Conservation (phyloP, 2,888 invertebrate genomes). For the Taphrorychus bicolor region DNA sequence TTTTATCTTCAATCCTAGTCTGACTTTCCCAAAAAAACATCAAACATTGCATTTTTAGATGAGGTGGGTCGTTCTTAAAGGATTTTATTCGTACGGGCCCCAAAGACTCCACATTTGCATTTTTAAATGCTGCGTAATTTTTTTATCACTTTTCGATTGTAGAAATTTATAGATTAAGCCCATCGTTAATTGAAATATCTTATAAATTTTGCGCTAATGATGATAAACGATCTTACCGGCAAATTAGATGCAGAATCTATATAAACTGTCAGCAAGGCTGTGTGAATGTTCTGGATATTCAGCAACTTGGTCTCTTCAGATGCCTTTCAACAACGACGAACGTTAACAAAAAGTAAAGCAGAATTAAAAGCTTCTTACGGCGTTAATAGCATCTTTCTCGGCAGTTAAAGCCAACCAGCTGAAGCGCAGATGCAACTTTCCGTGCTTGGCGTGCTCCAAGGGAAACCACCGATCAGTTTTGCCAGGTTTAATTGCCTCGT, state of each 20-base stretch:
- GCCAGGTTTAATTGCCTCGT: constrained; percentile 47
- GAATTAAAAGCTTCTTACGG: constrained; percentile 65
- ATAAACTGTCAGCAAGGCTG: constrained; percentile 81
- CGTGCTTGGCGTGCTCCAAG: constrained; percentile 91
- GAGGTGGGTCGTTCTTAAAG: no score
- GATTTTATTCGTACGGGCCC: no score
- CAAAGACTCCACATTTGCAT: no score
- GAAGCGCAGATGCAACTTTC: constrained; percentile 85
- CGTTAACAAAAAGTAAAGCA: background rate
- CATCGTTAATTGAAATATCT: no score
- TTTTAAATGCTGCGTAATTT: no score
- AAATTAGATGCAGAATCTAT: constrained; percentile 89
- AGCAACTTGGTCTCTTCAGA: constrained; percentile 73
- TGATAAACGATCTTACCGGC: constrained; percentile 69
- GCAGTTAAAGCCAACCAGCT: constrained; percentile 85
- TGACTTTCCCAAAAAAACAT: no score
- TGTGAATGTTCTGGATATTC: constrained; percentile 74
- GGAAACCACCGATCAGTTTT: constrained; percentile 64
- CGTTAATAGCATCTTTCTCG: constrained; percentile 71
- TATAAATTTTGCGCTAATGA: no score
- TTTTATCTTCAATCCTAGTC: no score
- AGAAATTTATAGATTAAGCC: no score
- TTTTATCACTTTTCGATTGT: no score
- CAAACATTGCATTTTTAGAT: no score
- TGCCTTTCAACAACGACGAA: constrained; percentile 62